Evolutionary conservation across 2,888 invertebrate genomes (phyloP), one percentile per base, ranked within the genome.

Genomic region (Leptarthrus brevirostris): DNA sequence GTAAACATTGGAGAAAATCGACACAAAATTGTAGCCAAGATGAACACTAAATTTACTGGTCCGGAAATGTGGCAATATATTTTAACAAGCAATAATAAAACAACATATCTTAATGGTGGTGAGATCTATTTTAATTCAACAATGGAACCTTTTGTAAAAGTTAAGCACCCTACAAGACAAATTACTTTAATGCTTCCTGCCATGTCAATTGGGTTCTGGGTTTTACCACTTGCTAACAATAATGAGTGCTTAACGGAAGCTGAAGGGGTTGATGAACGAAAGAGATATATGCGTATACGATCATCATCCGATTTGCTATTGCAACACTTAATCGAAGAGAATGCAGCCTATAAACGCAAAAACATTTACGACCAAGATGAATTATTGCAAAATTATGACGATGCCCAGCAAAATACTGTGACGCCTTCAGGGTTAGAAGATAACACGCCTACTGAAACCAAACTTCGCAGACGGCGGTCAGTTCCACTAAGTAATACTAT

Each of bases 191-290:
- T 86, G 54, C 80, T 92, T 2, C 92, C 92, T 1, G 86, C 90
- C 0, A 88, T 88, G 79, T 90, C 91, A 0, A 89, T 93, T 54
- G 91, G 90, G 0, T 93, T 93, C 82, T 93, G 92, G 90, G 90
- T 93, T 0, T 81, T 93, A 10, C 90, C 92, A 0, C 88, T 87
- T 70, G 89, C 91, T 0, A 88, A 89, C 80, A 84, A 90, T 22
- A 86, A 88, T 66, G 88, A 89, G 16, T 92, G 92, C 76, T 79
- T 56, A 10, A 12, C 8, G 24, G n/a, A 52, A 5, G 20, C 30
- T 34, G 18, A 22, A 30, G 16, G 5, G 18, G 58, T 16, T n/a
- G 73, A 61, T 24, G 49, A 69, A 36, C 20, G 54, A n/a, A 24
- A 56, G 26, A 52, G 53, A 5, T 20, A 6, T 24, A 6, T 24